A percentile compares a stretch with the other conserved stretches of the same genome.
These are phyloP conservation scores for Schmidtea mediterranea DNA, from an alignment of 1,140 invertebrate genomes.

Conservation along the genomic window DNA sequence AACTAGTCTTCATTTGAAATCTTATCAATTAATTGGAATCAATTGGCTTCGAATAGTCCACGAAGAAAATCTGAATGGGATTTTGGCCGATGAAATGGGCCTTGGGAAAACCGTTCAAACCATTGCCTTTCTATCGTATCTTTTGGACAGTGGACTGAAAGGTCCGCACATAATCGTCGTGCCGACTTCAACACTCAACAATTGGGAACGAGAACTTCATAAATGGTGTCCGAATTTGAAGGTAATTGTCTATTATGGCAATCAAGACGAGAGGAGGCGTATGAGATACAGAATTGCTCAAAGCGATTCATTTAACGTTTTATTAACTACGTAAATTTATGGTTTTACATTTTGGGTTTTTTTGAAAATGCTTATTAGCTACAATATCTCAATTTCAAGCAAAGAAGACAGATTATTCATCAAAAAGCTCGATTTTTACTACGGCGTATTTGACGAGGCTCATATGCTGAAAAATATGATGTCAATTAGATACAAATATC, in stretches of 20 bases:
- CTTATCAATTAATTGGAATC: conserved; percentile 72
- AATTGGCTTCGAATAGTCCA: conserved; percentile 75
- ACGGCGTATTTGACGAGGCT: conserved; percentile 80
- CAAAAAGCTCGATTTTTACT: conserved; percentile 58
- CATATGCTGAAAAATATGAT: conserved; percentile 93
- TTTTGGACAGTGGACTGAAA: conserved; percentile 41
- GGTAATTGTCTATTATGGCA: conserved; percentile 85
- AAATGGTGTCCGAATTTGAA: conserved; percentile 79
- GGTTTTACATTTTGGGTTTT: too few species aligned
- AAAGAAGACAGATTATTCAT: too few species aligned
- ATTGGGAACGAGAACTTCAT: conserved; percentile 93
- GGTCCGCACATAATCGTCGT: conserved; percentile 95
- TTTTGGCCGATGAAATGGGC: conserved; percentile 57
- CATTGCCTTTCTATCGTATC: conserved; percentile 50
- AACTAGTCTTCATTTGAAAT: conserved; percentile 33
- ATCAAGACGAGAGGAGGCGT: conserved; percentile 88
- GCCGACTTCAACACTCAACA: conserved; percentile 84
- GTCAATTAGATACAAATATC: conserved; percentile 55
- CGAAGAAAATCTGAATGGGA: conserved; percentile 59
- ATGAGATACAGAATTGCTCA: conserved; percentile 89
- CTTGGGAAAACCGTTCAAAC: conserved; percentile 57
- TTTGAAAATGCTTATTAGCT: too few species aligned
- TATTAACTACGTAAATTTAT: conserved; percentile 76
- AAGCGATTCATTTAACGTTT: conserved; percentile 96
- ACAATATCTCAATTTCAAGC: too few species aligned